Evolutionary conservation across 2,797 vertebrate species (phyloP), one percentile per base, ranked within the genome.

Genomic region (Brachyalestes nurse): DNA sequence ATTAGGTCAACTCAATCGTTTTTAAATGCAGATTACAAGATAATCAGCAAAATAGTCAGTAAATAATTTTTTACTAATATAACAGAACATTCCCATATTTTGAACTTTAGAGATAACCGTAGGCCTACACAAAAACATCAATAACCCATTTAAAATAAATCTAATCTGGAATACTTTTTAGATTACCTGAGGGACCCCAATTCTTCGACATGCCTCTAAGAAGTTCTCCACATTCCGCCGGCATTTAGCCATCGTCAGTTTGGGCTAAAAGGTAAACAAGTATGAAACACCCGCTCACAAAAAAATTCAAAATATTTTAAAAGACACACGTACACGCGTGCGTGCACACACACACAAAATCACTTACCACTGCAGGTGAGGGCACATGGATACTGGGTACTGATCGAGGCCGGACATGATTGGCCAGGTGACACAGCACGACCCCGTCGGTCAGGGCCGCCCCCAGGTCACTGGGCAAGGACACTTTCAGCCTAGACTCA

Each of bases 191-290:
- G 97, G 96, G 75, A 99, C 97, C 34, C 98, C 98, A 25, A 99
- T 99, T 92, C 95, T 95, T 83, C 95, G 96, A 93, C 97, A 99
- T 71, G 98, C 98, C 92, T 99, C 98, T 86, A 99, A 88, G 91
- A 99, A 99, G 91, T 99, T 99, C 92, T 99, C 98, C 78, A 99
- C 98, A 0, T 98, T 99, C 74, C 98, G 92, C 77, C 98, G 95
- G 92, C 98, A 99, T 86, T 99, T 99, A 74, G 98, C 98, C 96
- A 99, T 99, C 19, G 97, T 99, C 89, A 99, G 95, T 90, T 98
- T 99, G 86, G 98, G 98, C 98, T 99, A 91, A 61, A 89, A 84
- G 60, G 58, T 87, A 53, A 72, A 34, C 57, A 61, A 13, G 5
- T 72, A 10, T 65, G 1, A 76, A 42, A 40, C 2, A 38, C 8